These are phyloP conservation scores for Leptinotarsa defecta DNA, from an alignment of 1,140 invertebrate species.

Conservation along the genomic window DNA sequence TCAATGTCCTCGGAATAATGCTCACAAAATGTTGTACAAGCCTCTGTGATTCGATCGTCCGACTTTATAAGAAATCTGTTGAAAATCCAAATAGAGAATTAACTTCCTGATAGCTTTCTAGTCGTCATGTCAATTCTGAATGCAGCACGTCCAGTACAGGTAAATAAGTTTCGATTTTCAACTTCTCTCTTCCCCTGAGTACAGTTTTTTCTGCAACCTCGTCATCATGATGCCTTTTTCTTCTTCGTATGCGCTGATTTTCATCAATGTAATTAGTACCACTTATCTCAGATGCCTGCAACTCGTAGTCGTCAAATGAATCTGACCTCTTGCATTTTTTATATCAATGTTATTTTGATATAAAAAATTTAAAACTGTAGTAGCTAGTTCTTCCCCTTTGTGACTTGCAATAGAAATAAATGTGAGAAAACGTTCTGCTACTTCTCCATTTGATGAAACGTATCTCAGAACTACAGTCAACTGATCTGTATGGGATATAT, in stretches of 20 bases:
- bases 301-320: no score
- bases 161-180: neutral
- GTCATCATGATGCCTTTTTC: neutral
- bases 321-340: no score
- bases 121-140: neutral
- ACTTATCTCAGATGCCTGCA: no score
- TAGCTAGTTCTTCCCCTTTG: slow-evolving; percentile 3
- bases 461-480: slow-evolving; percentile 48
- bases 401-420: slow-evolving; percentile 37
- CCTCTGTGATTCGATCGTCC: neutral
- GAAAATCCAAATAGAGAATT: neutral
- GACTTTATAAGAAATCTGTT: neutral
- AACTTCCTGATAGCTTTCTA: neutral
- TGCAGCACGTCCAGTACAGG: neutral
- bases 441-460: slow-evolving; percentile 36
- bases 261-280: no score
- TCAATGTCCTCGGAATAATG: neutral
- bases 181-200: neutral
- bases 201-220: neutral
- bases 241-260: no score
- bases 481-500: slow-evolving; percentile 51
- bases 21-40: neutral
- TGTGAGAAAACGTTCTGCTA: slow-evolving; percentile 43
- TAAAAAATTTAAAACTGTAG: neutral
- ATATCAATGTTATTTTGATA: no score